Percentiles rank a stretch among this genome's conserved stretches.
Evolutionary conservation across 2,113 vertebrate species (phyloP).

Genomic region (Bubo bubo): DNA sequence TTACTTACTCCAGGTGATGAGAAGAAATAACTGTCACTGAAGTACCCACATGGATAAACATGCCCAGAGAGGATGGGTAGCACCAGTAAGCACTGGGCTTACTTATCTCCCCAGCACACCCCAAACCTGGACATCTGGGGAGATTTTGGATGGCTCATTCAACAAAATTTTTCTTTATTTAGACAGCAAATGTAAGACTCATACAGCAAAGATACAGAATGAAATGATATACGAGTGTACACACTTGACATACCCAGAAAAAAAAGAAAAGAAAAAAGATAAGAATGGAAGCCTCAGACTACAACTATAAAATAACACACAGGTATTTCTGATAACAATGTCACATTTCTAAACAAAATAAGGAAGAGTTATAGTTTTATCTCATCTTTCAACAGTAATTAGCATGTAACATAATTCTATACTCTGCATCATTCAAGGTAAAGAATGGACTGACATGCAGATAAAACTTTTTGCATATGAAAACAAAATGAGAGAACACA

Average conservation of each 20-base stretch:
- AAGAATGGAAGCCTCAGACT: not conserved
- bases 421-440: not conserved
- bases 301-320: not conserved
- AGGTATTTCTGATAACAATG: not conserved
- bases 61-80: not conserved
- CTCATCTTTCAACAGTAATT: not conserved
- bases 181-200: not conserved
- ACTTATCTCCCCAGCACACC: not conserved
- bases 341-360: not conserved
- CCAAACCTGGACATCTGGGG: fast-evolving
- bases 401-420: not conserved
- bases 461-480: not conserved
- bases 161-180: not conserved
- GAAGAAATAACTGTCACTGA: not conserved
- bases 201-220: not conserved
- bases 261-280: not conserved
- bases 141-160: not conserved
- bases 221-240: not conserved
- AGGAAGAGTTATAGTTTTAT: not conserved
- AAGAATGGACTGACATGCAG: not conserved
- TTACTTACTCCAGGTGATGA: not conserved
- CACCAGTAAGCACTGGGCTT: not conserved
- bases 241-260: not conserved
- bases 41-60: not conserved
- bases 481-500: not conserved